A percentile compares a stretch with the other conserved stretches of the same genome.
Conservation (phyloP, 2,113 vertebrate species). For the Oryzias melastigma region DNA sequence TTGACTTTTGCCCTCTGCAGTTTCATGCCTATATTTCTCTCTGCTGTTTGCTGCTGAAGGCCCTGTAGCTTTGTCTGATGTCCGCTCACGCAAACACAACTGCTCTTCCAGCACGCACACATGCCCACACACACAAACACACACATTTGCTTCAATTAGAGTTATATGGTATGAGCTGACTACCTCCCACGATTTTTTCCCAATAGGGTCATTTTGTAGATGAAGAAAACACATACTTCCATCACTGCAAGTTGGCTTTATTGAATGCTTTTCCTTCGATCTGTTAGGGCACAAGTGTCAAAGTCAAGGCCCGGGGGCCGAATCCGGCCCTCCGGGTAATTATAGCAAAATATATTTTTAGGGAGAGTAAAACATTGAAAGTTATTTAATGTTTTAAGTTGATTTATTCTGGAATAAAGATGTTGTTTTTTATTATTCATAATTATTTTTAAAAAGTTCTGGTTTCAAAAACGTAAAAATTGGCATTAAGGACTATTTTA, state of each 20-base stretch:
- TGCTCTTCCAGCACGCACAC: slow-evolving; percentile 2
- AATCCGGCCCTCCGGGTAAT: too few relatives aligned
- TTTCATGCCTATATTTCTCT: slow-evolving; percentile 55
- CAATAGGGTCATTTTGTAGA: slow-evolving; percentile 59
- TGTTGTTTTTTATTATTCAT: too few relatives aligned
- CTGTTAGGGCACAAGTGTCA: too few relatives aligned
- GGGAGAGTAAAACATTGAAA: too few relatives aligned
- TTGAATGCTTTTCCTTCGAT: slow-evolving; percentile 35
- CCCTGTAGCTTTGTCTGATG: slow-evolving; percentile 60
- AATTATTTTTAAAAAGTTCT: too few relatives aligned
- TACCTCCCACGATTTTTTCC: slow-evolving; percentile 62
- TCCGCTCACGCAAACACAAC: slow-evolving; percentile 60
- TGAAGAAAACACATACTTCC: slow-evolving; percentile 57
- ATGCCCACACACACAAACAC: slow-evolving; percentile 10
- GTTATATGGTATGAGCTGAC: slow-evolving; percentile 52
- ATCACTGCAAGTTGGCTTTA: slow-evolving; percentile 36
- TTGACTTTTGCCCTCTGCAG: slow-evolving; percentile 62
- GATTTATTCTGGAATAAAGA: too few relatives aligned
- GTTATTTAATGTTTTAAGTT: too few relatives aligned
- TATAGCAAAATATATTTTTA: too few relatives aligned
- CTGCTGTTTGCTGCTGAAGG: slow-evolving; percentile 43
- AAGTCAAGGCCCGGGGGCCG: too few relatives aligned
- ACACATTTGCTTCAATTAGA: slow-evolving; percentile 54
- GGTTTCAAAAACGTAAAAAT: too few relatives aligned
- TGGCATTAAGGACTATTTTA: too few relatives aligned